phyloP scores from a whole-genome alignment of 2,888 invertebrate species.

The Proisotoma minuta region DNA sequence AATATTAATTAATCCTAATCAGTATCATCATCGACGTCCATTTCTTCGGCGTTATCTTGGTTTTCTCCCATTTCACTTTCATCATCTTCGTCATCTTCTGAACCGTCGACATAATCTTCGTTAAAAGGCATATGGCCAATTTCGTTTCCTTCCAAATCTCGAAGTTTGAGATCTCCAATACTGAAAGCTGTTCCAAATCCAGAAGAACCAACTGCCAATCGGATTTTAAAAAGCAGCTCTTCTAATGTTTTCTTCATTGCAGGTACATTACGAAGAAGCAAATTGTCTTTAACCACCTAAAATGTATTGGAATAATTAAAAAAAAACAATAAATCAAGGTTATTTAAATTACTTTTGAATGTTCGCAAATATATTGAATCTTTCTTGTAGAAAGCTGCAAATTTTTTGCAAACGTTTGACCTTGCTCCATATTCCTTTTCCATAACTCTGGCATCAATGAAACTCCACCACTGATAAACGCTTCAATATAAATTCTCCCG shows the following conservation, averaged over 20 bases:
- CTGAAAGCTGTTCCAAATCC: conserved; percentile 28
- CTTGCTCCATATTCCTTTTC: conserved; percentile 10
- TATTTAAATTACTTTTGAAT: conserved; percentile 33
- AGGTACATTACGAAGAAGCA: conserved; percentile 33
- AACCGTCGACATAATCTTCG: too few species aligned
- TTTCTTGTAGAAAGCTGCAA: conserved; percentile 24
- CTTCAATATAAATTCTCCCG: conserved; percentile 33
- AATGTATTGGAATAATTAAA: background rate
- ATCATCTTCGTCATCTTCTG: conserved; percentile 7
- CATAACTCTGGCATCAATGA: conserved; percentile 23
- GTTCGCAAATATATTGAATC: conserved; percentile 34
- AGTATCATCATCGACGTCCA: background rate
- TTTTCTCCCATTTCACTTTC: background rate
- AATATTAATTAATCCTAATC: background rate
- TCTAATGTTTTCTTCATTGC: conserved; percentile 30
- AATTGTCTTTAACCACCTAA: conserved; percentile 20
- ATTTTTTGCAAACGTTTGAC: conserved; percentile 19
- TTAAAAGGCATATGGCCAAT: conserved; percentile 29
- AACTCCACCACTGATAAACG: conserved; percentile 30
- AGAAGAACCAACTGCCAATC: conserved; percentile 22
- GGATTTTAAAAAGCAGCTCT: conserved; percentile 26
- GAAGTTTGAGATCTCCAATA: conserved; percentile 31
- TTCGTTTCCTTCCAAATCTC: conserved; percentile 27
- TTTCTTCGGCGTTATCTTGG: background rate
- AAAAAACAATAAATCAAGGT: background rate